Conservation (phyloP, 2,797 vertebrate species). For the Oreochromis mossambicus region DNA sequence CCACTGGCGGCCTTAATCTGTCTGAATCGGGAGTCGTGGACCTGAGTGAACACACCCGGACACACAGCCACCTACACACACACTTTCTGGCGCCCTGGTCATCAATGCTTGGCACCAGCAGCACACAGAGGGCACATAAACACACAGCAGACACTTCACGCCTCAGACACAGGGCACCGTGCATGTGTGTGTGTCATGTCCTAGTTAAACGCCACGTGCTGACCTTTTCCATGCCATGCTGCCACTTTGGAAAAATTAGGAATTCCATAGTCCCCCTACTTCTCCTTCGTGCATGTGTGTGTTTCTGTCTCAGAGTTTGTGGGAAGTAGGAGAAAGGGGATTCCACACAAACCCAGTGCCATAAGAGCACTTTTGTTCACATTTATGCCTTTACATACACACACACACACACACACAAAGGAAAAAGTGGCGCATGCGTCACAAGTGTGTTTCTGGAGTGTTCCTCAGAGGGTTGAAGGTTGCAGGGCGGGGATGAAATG, state of each 20-base stretch:
- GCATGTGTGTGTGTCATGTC: conserved; percentile 25
- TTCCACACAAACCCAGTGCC: conserved; percentile 43
- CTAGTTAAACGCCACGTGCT: conserved; percentile 46
- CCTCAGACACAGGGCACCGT: conserved; percentile 27
- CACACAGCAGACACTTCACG: conserved; percentile 59
- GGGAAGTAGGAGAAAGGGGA: conserved; percentile 65
- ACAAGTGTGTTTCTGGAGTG: conserved; percentile 46
- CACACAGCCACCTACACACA: not conserved
- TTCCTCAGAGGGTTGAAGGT: conserved; percentile 65
- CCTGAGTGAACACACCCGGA: conserved; percentile 41
- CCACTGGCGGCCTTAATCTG: conserved; percentile 34
- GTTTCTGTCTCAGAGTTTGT: conserved; percentile 22
- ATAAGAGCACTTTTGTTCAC: conserved; percentile 64
- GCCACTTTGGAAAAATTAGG: conserved; percentile 57
- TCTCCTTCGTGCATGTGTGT: not conserved
- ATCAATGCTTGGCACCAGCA: conserved; percentile 53
- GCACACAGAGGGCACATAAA: conserved; percentile 60
- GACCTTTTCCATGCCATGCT: conserved; percentile 61
- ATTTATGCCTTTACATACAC: not conserved
- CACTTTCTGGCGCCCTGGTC: conserved; percentile 54
- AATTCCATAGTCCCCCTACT: conserved; percentile 28
- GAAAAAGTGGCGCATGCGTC: conserved; percentile 58
- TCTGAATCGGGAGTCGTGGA: conserved; percentile 38
- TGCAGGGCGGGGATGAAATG: conserved; percentile 36
- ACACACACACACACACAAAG: conserved; percentile 45